Base-by-base conservation (phyloP, 1,140 invertebrate species). In the Pantala flavescens region DNA sequence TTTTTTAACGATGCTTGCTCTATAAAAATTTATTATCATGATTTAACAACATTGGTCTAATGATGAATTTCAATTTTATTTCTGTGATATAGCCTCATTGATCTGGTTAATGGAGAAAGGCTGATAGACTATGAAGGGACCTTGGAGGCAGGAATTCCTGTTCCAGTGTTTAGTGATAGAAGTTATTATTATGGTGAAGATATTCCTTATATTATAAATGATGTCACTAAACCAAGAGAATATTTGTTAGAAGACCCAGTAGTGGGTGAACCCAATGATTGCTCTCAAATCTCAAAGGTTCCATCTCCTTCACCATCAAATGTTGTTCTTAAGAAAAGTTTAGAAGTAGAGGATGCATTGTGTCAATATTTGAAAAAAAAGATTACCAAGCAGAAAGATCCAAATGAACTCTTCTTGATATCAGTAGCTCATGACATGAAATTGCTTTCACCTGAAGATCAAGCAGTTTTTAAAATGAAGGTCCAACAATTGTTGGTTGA, bases 391-490 rank as follows among this genome's bases (percentile, higher is more conserved):
- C 16, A 19, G 49, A 63, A 63, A 63, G 49, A 63, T 63, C 49
- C 49, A 3, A 63, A 63, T 63, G 49, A 63, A 63, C 12, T 63
- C 1, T 63, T 63, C n/a, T 21, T 63, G n/a, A 63, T 21, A 63
- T 63, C 49, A 63, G 49, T 63, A 7, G 49, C 49, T 63, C 49
- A 63, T 63, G 49, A 63, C 49, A 63, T 63, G 49, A 63, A 63
- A 21, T 7, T 63, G 49, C n/a, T 63, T 19, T 63, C 49, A 16
- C 14, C 16, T 14, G 5, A 19, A 12, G 49, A 63, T 21, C 49
- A 63, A 63, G 49, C 49, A 63, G 49, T 63, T 19, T 63, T 63
- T 12, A 63, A 63, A 63, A 63, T 63, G 49, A 63, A 63, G 12
- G 49, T 63, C n/a, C 49, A 63, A 14, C 49, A 63, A 21, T 63